These are phyloP conservation scores for Rugalucina vietnamica DNA, from an alignment of 2,888 invertebrate species.

Conservation along the genomic window DNA sequence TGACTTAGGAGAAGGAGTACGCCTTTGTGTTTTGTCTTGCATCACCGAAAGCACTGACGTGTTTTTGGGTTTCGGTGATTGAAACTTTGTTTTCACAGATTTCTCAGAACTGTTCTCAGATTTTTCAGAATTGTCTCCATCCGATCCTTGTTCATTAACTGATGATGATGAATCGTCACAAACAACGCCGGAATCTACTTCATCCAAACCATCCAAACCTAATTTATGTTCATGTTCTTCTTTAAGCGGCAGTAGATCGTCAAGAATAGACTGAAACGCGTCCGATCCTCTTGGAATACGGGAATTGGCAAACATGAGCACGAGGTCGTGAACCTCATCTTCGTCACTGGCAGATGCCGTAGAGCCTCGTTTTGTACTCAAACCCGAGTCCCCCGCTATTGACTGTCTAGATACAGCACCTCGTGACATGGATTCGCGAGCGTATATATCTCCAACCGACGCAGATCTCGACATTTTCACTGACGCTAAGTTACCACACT, in stretches of 20 bases:
- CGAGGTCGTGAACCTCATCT: constrained; percentile 53
- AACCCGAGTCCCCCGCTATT: not conserved
- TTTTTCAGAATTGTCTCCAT: too few species aligned
- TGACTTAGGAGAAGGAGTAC: constrained; percentile 41
- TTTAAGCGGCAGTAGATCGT: constrained; percentile 35
- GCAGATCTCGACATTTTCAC: not conserved
- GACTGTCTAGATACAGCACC: not conserved
- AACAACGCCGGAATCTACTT: not conserved
- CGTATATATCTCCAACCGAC: not conserved
- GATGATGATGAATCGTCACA: too few species aligned
- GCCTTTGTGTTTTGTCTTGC: not conserved
- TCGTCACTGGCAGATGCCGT: constrained; percentile 20
- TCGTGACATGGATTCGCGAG: not conserved
- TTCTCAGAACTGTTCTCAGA: too few species aligned
- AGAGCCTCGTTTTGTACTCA: not conserved
- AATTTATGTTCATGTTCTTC: not conserved
- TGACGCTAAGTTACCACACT: too few species aligned
- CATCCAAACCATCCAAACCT: not conserved
- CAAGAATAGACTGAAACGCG: constrained; percentile 52
- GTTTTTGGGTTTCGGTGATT: not conserved
- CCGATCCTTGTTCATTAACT: too few species aligned
- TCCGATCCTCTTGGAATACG: constrained; percentile 55
- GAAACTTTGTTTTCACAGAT: too few species aligned
- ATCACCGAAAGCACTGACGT: not conserved
- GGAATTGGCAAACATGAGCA: constrained; percentile 57